These are phyloP conservation scores for Operophtera brumata DNA, from an alignment of 2,888 invertebrate species.

Conservation along the genomic window DNA sequence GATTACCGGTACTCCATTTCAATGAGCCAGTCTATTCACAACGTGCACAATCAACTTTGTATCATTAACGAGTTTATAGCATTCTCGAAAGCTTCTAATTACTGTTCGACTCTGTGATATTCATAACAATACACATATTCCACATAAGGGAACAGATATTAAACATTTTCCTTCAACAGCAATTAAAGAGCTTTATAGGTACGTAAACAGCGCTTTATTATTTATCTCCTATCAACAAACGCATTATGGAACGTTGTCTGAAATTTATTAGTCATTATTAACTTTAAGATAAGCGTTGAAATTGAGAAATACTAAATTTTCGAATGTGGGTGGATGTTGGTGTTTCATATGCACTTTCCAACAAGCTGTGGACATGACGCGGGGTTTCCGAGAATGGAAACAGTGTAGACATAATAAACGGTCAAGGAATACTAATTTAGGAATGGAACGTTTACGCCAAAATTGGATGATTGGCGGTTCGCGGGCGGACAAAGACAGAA, in stretches of 20 bases:
- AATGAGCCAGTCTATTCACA: conserved; percentile 16
- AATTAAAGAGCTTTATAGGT: conserved; percentile 33
- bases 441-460: conserved; percentile 49
- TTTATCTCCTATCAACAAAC: conserved; percentile 30
- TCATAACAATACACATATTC: conserved; percentile 31
- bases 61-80: conserved; percentile 30
- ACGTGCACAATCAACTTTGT: conserved; percentile 26
- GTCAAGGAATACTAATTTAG: conserved; percentile 51
- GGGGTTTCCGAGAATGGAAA: conserved; percentile 48
- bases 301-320: conserved; percentile 12
- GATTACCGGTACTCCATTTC: conserved; percentile 9
- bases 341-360: conserved; percentile 35
- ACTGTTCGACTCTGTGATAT: conserved; percentile 26
- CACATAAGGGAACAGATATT: conserved; percentile 32
- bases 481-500: conserved; percentile 30
- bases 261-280: conserved; percentile 1
- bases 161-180: conserved; percentile 38
- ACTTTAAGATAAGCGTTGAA: conserved; percentile 16
- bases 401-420: conserved; percentile 62
- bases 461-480: conserved; percentile 64
- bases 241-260: background rate
- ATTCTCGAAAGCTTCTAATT: conserved; percentile 32
- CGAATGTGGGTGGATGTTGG: conserved; percentile 10
- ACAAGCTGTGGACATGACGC: conserved; percentile 41
- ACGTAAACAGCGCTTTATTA: conserved; percentile 38